Conservation (phyloP, 2,888 invertebrate genomes). For the Orthosia incerta region DNA sequence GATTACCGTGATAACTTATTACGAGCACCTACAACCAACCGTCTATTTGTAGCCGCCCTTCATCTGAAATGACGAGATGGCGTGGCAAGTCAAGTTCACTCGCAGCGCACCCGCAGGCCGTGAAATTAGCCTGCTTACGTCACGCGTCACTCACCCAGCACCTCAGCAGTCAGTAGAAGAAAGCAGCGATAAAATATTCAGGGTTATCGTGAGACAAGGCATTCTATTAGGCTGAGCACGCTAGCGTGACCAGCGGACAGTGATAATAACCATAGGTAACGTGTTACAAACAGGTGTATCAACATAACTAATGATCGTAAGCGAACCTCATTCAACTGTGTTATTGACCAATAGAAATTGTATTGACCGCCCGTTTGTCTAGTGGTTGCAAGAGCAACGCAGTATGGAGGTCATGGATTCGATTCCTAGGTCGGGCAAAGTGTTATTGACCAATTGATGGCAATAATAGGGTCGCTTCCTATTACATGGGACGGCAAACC, state of each 20-base stretch:
- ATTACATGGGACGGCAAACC: too few relatives aligned
- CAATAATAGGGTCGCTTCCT: too few relatives aligned
- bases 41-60: slow-evolving; percentile 35
- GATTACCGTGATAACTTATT: slow-evolving; percentile 1
- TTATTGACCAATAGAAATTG: slow-evolving; percentile 22
- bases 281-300: slow-evolving; percentile 63
- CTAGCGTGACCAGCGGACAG: slow-evolving; percentile 68
- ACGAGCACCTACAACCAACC: background rate
- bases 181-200: slow-evolving; percentile 81
- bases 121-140: slow-evolving; percentile 65
- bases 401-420: too few relatives aligned
- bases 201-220: slow-evolving; percentile 75
- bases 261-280: slow-evolving; percentile 69
- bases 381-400: too few relatives aligned
- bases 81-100: slow-evolving; percentile 50
- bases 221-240: slow-evolving; percentile 77
- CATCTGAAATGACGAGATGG: slow-evolving; percentile 24
- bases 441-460: too few relatives aligned
- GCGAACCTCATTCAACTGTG: slow-evolving; percentile 32
- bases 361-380: too few relatives aligned
- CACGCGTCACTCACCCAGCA: slow-evolving; percentile 71
- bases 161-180: slow-evolving; percentile 71
- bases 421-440: too few relatives aligned
- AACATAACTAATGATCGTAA: slow-evolving; percentile 39
- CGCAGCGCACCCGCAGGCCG: slow-evolving; percentile 36